These are phyloP conservation scores for Philopedon plagiatum DNA, from an alignment of 2,888 invertebrate genomes.

Conservation along the genomic window DNA sequence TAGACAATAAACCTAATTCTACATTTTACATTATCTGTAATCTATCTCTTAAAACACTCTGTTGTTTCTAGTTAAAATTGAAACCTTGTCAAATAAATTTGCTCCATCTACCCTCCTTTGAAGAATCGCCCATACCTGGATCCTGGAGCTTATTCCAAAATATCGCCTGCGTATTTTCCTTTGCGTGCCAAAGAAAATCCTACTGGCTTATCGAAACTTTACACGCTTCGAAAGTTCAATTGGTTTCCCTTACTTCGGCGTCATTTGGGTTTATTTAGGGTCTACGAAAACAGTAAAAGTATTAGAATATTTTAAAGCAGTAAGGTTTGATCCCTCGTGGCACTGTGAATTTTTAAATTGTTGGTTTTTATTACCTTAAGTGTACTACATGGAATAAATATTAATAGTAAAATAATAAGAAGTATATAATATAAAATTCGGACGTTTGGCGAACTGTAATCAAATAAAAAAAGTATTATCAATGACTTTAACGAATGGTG, in stretches of 20 bases:
- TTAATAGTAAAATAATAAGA: no score
- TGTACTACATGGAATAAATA: no score
- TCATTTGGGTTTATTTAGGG: constrained; percentile 30
- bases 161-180: constrained; percentile 26
- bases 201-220: constrained; percentile 40
- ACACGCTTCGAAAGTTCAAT: constrained; percentile 43
- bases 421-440: no score
- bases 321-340: not conserved
- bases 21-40: no score
- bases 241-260: constrained; percentile 37
- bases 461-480: no score
- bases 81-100: no score
- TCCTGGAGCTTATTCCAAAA: not conserved
- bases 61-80: no score
- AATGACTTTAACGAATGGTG: no score
- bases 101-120: no score
- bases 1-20: no score
- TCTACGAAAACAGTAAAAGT: constrained; percentile 27
- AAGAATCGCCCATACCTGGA: constrained; percentile 3
- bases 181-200: constrained; percentile 36
- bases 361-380: not conserved
- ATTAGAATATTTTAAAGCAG: constrained; percentile 10
- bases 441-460: no score
- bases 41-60: no score
- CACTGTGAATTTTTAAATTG: not conserved